Evolutionary conservation across 2,888 invertebrate species (phyloP), one percentile per base, ranked within the genome.

Genomic region (Pterostichus madidus): DNA sequence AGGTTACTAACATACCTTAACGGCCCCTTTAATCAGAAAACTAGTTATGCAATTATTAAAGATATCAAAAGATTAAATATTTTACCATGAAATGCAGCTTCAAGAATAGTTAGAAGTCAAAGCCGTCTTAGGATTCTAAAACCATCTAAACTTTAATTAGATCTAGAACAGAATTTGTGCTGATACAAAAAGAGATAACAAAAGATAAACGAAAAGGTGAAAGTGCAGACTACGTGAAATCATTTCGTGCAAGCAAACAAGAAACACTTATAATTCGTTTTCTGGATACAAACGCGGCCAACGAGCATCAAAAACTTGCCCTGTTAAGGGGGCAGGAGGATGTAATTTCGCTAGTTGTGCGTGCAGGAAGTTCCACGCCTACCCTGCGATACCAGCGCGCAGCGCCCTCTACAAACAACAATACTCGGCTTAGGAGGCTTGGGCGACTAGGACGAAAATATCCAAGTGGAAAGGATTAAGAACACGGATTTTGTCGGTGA

Each of bases 211-310:
- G 56, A 56, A 56, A 56, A 56, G 39, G 56, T 56, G 24, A 56
- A 56, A 56, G 10, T 56, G 56, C 56, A 7, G 56, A 56, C 56
- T 15, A 5, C 10, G 8, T 56, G 56, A 24, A 56, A 56, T 2
- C 56, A 56, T 56, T 56, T 24, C 17, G 56, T 56, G 56, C 15
- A 17, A 15, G 56, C 56, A 15, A n/a, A 56, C 56, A 24, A 56
- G 56, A 15, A 56, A 24, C 56, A 56, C 44, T 73, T 73, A 73
- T 73, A 73, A 73, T 49, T 46, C 73, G 73, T 73, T 77, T 17
- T 77, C 35, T 56, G 56, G 39, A 77, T 39, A 53, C 35, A 77
- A 61, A 32, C 32, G 32, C 61, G 31, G 10, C 2, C 32, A 61
- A 61, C 61, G 61, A 61, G 61, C 61, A 31, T 61, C 61, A 32